Percentiles rank a stretch among this genome's conserved stretches.
Conservation (phyloP, 2,113 vertebrate species). For the Callaeas wilsoni region DNA sequence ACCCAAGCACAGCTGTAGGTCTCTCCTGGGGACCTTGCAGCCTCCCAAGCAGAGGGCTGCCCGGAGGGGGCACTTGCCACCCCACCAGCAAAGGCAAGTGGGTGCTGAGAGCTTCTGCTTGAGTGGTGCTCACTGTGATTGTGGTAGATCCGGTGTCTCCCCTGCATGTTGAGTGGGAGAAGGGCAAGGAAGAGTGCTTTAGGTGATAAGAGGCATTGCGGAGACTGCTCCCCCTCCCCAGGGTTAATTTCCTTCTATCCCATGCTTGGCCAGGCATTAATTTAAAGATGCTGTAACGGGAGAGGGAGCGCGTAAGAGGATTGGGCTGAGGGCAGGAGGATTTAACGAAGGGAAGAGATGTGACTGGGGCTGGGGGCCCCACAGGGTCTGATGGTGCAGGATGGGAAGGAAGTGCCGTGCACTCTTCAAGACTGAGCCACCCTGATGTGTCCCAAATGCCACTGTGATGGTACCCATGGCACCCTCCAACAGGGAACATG, state of each 20-base stretch:
- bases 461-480: neutral
- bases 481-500: fast-evolving
- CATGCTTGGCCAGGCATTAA: neutral
- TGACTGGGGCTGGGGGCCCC: neutral
- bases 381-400: neutral
- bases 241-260: neutral
- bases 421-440: fast-evolving
- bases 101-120: neutral
- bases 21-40: neutral
- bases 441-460: neutral
- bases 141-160: neutral
- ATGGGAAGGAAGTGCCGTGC: fast-evolving
- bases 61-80: neutral
- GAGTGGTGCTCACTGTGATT: fast-evolving
- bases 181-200: neutral
- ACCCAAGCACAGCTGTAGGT: fast-evolving
- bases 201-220: neutral
- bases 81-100: neutral
- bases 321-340: neutral
- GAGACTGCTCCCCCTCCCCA: neutral
- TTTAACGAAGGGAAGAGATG: fast-evolving
- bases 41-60: neutral
- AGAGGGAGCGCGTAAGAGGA: neutral
- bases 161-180: fast-evolving
- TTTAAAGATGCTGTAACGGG: neutral